phyloP scores from a whole-genome alignment of 37 sponge, comb jelly and placozoan genomes.

The Chondrilla cf. caribensis region DNA sequence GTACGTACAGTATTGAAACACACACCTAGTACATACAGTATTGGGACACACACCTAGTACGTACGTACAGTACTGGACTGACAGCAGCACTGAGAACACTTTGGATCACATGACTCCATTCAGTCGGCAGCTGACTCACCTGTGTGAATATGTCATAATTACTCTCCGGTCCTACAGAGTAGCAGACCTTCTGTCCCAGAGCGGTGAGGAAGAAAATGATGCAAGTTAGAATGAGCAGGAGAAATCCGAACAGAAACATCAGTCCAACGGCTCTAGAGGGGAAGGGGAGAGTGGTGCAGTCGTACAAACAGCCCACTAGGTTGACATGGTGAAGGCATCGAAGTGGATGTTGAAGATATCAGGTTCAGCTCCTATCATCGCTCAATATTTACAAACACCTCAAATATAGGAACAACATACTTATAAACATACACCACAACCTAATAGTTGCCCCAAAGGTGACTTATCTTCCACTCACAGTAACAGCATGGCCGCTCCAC shows the following conservation, averaged over 20 bases:
- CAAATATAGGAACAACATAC: too few species aligned
- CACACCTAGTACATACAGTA: too few species aligned
- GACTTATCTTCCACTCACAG: constrained; percentile 39
- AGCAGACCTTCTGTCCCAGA: constrained; percentile 54
- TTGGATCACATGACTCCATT: too few species aligned
- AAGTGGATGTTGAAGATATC: neutral
- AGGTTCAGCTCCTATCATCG: neutral
- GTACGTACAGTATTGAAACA: too few species aligned
- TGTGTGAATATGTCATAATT: constrained; percentile 34
- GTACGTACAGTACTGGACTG: too few species aligned
- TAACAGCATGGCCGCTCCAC: constrained; percentile 57
- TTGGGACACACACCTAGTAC: too few species aligned
- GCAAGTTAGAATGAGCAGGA: constrained; percentile 45
- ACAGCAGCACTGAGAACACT: too few species aligned
- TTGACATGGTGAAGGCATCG: too few species aligned
- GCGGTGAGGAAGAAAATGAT: constrained; percentile 60
- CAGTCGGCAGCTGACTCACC: too few species aligned
- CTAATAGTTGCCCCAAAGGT: too few species aligned
- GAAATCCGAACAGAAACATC: constrained; percentile 55
- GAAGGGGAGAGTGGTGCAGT: neutral
- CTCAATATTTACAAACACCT: too few species aligned
- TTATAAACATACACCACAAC: too few species aligned
- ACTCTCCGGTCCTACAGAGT: constrained; percentile 29
- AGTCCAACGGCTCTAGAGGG: constrained; percentile 39
- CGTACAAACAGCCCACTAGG: neutral